Conservation (phyloP, 1,140 invertebrate species). For the Stenopsyche tienmushanensis region DNA sequence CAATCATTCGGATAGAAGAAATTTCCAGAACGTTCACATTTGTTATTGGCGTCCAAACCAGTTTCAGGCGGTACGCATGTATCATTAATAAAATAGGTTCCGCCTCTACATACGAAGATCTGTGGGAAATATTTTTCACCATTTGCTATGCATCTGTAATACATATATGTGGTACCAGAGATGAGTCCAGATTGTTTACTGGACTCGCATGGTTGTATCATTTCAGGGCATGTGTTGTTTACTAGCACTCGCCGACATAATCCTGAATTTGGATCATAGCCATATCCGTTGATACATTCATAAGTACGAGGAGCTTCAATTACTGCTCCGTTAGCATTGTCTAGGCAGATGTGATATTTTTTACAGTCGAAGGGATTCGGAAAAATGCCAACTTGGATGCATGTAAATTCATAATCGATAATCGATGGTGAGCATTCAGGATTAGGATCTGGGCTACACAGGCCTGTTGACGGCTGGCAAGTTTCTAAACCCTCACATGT, state of each 20-base stretch:
- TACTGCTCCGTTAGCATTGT: too few relatives aligned
- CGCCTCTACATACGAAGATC: conserved; percentile 15
- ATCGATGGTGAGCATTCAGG: conserved; percentile 5
- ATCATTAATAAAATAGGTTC: not conserved
- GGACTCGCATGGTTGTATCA: conserved; percentile 12
- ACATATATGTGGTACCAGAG: conserved; percentile 8
- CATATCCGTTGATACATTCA: conserved; percentile 9
- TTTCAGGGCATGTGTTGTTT: not conserved
- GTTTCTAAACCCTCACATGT: conserved; percentile 6
- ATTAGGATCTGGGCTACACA: conserved; percentile 21
- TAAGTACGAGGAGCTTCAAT: not conserved
- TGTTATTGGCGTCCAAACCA: not conserved
- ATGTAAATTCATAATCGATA: conserved; percentile 22
- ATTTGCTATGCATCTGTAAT: conserved; percentile 23
- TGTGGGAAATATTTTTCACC: not conserved
- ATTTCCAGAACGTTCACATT: not conserved
- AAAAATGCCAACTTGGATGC: conserved; percentile 44
- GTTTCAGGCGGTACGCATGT: not conserved
- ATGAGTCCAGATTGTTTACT: not conserved
- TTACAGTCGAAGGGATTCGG: conserved; percentile 51
- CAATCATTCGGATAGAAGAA: not conserved
- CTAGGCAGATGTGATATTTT: conserved; percentile 49
- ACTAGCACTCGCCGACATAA: conserved; percentile 3
- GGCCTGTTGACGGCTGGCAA: conserved; percentile 1
- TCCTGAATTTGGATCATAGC: conserved; percentile 18